Evolutionary conservation across 1,140 invertebrate genomes (phyloP), one percentile per base, ranked within the genome.

Genomic region (Alviniconcha marisindica): DNA sequence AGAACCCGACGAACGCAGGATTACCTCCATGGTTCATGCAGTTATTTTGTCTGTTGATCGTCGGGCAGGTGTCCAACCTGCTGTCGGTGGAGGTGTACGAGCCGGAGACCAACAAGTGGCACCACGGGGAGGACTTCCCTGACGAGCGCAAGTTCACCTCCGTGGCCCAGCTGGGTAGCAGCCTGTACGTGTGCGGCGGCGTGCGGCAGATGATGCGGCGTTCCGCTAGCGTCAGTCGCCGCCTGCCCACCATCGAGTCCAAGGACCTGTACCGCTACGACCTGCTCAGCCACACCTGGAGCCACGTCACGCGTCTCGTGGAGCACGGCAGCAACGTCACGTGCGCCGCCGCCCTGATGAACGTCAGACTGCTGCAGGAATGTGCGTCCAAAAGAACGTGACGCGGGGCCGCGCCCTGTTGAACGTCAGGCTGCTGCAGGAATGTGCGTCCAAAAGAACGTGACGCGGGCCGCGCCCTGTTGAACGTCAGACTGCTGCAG

Each of bases 201-300:
- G 66, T 87, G 36, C 83, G 84, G 36, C 73, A 81, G 80, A 40
- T 87, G 12, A 51, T 85, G 31, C 73, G 84, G 14, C 69, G 86
- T 12, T 76, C 78, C 21, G 80, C 85, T 31, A 77, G 80, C 54
- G 81, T 85, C 2, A 44, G 79, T 42, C 82, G 86, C 31, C 84
- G 86, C 4, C 81, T 71, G n/a, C 74, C 87, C 69, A 78, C 60
- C 12, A 85, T 90, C 1, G 89, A 90, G 80, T 83, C 85, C 31
- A 87, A 86, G 73, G 90, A 91, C 63, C 79, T 90, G 76, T 89
- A 87, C 77, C 84, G 84, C n/a, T 91, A 89, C 85, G 84, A 90
- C 71, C 81, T 88, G 2, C 42, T 31, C 2, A 77, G 42, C 3
- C 78, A 88, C 40, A 51, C 66, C 14, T 91, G 91, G 91, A 83